These are phyloP conservation scores for Antitype chi DNA, from an alignment of 2,888 invertebrate species.

Conservation along the genomic window DNA sequence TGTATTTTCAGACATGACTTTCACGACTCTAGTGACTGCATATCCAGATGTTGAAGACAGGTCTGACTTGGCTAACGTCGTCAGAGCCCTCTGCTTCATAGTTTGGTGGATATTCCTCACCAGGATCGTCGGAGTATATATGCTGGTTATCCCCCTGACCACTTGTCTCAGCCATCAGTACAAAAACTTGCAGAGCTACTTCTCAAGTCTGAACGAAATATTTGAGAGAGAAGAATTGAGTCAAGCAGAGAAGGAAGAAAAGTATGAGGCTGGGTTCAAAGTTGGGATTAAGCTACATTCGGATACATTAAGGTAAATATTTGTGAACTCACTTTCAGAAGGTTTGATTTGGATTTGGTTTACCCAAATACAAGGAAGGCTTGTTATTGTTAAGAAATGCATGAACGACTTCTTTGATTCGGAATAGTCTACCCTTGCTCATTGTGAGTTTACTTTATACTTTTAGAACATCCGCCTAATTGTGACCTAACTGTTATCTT, in stretches of 20 bases:
- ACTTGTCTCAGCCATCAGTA: constrained; percentile 75
- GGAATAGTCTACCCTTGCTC: not conserved
- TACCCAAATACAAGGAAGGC: not conserved
- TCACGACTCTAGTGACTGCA: constrained; percentile 70
- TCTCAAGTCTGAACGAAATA: constrained; percentile 71
- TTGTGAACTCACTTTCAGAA: not conserved
- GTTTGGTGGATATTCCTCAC: constrained; percentile 70
- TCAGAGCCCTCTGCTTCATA: constrained; percentile 63
- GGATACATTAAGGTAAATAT: constrained; percentile 75
- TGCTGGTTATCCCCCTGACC: constrained; percentile 66
- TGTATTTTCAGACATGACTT: constrained; percentile 68
- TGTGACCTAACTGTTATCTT: not conserved
- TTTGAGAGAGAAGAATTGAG: constrained; percentile 67
- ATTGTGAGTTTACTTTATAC: not conserved
- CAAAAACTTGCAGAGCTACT: constrained; percentile 77
- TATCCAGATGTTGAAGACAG: constrained; percentile 73
- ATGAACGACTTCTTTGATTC: not conserved
- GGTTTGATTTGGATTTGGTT: not conserved
- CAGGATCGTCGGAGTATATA: constrained; percentile 62
- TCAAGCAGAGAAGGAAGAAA: constrained; percentile 72
- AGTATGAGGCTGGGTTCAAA: constrained; percentile 74
- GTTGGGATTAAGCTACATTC: constrained; percentile 77
- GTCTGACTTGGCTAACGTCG: constrained; percentile 60
- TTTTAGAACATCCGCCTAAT: not conserved
- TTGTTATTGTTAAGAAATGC: not conserved